Evolutionary conservation across 92 coral and sea anemone species (phyloP).

Genomic region (Actinernus sp.): DNA sequence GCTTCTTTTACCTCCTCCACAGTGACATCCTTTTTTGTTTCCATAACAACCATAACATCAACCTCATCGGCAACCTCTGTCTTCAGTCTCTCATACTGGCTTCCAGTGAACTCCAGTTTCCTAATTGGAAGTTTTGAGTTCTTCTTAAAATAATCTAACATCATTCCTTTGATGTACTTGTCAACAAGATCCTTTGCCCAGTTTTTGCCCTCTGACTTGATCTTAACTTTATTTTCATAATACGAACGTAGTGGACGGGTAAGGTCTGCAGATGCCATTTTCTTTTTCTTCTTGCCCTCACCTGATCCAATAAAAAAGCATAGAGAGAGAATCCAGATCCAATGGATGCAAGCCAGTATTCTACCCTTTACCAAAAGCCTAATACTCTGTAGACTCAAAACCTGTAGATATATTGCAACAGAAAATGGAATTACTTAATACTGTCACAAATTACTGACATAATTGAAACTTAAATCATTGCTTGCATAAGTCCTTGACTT

Average conservation of each 20-base stretch:
- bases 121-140: slow-evolving; percentile 47
- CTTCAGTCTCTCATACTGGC: slow-evolving; percentile 78
- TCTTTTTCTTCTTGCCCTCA: too few species aligned
- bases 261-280: too few species aligned
- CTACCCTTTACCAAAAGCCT: too few species aligned
- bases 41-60: slow-evolving; percentile 80
- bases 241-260: slow-evolving; percentile 58
- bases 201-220: slow-evolving; percentile 46
- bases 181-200: slow-evolving; percentile 58
- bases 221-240: slow-evolving; percentile 67
- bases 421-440: too few species aligned
- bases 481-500: too few species aligned
- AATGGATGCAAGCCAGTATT: too few species aligned
- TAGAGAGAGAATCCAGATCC: too few species aligned
- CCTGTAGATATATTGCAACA: too few species aligned
- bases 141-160: slow-evolving; percentile 22
- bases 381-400: too few species aligned
- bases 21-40: slow-evolving; percentile 38
- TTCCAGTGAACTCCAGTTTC: slow-evolving; percentile 79
- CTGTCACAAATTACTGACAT: too few species aligned
- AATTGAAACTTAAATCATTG: too few species aligned
- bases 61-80: slow-evolving; percentile 91
- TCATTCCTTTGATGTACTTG: slow-evolving; percentile 42
- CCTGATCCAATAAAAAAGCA: too few species aligned
- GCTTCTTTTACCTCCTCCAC: slow-evolving; percentile 21